A percentile compares a stretch with the other conserved stretches of the same genome.
phyloP scores from a whole-genome alignment of 2,888 invertebrate species.

The Amphiduros pacificus region DNA sequence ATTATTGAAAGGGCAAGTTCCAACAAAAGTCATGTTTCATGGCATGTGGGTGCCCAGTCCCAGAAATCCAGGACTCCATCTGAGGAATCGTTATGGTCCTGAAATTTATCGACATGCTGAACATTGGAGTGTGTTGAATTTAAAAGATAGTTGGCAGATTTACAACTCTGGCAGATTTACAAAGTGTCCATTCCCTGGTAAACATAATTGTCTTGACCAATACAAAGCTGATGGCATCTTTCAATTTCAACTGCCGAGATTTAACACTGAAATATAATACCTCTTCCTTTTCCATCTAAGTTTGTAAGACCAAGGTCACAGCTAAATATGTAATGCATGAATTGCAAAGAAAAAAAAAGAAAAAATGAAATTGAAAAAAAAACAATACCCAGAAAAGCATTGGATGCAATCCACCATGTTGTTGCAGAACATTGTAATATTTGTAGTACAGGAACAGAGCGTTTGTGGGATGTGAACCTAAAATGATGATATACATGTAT shows the following conservation, averaged over 20 bases:
- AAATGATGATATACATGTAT: too few species aligned
- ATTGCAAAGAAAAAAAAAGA: too few species aligned
- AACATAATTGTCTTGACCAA: constrained; percentile 49
- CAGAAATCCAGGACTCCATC: constrained; percentile 48
- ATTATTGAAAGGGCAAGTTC: constrained; percentile 25
- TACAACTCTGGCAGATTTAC: constrained; percentile 40
- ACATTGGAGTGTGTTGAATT: constrained; percentile 39
- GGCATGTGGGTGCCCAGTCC: constrained; percentile 45
- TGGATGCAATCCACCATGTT: too few species aligned
- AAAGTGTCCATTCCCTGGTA: constrained; percentile 34
- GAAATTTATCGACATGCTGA: constrained; percentile 49
- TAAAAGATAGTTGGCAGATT: constrained; percentile 36
- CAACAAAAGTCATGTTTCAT: constrained; percentile 40
- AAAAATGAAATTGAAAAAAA: too few species aligned
- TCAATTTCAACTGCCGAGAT: constrained; percentile 28
- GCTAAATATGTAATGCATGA: too few species aligned
- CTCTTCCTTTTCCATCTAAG: too few species aligned
- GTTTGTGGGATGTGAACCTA: too few species aligned
- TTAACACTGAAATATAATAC: too few species aligned
- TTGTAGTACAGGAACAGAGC: too few species aligned
- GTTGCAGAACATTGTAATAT: too few species aligned
- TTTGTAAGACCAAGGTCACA: too few species aligned
- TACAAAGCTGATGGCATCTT: constrained; percentile 50
- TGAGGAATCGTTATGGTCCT: constrained; percentile 46
- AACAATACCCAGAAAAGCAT: too few species aligned